These are phyloP conservation scores for Orthonevra nobilis DNA, from an alignment of 2,888 invertebrate genomes.

Conservation along the genomic window DNA sequence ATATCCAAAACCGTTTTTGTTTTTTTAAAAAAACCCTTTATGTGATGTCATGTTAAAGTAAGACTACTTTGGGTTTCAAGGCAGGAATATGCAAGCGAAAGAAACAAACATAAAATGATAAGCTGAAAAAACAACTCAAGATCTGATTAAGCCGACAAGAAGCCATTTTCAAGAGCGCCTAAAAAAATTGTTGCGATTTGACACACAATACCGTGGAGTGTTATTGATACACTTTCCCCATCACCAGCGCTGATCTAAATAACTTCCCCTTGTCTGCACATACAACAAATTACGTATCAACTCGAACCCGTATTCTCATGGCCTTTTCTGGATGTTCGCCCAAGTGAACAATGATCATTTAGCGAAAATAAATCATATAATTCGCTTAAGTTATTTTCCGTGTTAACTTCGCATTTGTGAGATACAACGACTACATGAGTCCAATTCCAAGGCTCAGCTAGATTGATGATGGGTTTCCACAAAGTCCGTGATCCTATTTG, in stretches of 20 bases:
- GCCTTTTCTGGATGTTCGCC: conserved; percentile 6
- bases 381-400: conserved; percentile 46
- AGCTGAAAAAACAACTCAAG: no score
- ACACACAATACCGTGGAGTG: conserved; percentile 41
- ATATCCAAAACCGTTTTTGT: no score
- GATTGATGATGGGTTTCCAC: conserved; percentile 27
- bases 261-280: conserved; percentile 37
- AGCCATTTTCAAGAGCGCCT: no score
- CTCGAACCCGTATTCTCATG: not conserved
- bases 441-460: conserved; percentile 19
- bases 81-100: no score
- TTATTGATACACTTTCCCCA: conserved; percentile 64
- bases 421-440: conserved; percentile 37
- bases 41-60: no score
- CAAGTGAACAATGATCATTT: conserved; percentile 54
- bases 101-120: no score
- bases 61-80: no score
- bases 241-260: conserved; percentile 20
- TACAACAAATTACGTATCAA: not conserved
- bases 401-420: conserved; percentile 42
- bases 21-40: no score
- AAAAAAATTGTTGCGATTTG: conserved; percentile 36
- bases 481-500: conserved; percentile 9
- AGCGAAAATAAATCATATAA: conserved; percentile 51
- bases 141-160: no score